phyloP scores from a whole-genome alignment of 2,113 vertebrate species.

The Promerops cafer region DNA sequence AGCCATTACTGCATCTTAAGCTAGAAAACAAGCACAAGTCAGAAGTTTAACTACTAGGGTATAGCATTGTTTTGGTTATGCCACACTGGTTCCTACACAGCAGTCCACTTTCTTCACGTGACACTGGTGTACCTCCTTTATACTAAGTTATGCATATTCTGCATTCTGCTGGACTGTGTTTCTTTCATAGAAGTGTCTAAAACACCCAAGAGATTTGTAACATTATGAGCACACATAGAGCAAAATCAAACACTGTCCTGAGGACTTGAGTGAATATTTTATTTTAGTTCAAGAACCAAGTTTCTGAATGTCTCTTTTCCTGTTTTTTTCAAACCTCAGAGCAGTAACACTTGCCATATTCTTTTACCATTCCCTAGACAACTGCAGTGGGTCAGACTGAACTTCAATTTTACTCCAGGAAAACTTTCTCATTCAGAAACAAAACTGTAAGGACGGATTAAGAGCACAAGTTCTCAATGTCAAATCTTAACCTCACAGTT shows the following conservation, averaged over 20 bases:
- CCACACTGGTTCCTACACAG: neutral
- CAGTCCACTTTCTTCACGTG: neutral
- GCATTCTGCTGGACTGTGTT: neutral
- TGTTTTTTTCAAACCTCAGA: neutral
- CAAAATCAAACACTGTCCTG: neutral
- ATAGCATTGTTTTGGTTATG: neutral
- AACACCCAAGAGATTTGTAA: neutral
- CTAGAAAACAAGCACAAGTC: neutral
- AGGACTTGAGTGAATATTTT: neutral
- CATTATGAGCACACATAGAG: neutral
- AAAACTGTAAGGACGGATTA: neutral
- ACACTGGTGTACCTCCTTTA: neutral
- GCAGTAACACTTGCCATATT: neutral
- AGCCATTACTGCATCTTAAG: neutral
- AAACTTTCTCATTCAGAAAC: neutral
- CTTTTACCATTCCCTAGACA: conserved; percentile 11
- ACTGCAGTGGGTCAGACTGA: neutral
- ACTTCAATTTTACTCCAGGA: conserved; percentile 6
- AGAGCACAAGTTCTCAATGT: neutral
- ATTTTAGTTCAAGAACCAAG: neutral
- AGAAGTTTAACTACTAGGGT: neutral
- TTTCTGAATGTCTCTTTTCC: neutral
- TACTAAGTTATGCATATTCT: neutral
- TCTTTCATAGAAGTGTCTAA: neutral
- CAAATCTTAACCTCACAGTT: neutral